Evolutionary conservation across 2,113 vertebrate species (phyloP).

Genomic region (Tychaedon coryphoeus): DNA sequence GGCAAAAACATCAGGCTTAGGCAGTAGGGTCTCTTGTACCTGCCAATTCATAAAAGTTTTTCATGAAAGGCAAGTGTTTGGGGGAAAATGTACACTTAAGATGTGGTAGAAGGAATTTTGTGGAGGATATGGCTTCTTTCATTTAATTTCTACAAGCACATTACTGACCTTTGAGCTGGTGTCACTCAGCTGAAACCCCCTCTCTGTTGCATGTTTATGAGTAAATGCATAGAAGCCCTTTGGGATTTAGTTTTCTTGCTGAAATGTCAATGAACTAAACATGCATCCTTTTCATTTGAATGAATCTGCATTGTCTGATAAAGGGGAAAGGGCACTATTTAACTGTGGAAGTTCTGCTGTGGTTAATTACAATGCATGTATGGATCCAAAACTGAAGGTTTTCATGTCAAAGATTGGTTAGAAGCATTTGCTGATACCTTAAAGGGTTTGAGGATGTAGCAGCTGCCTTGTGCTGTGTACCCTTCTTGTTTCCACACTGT

Average conservation of each 20-base stretch:
- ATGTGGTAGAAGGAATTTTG: neutral
- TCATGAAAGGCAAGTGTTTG: neutral
- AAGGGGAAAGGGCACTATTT: neutral
- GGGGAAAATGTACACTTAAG: neutral
- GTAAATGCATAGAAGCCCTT: neutral
- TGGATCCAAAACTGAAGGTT: neutral
- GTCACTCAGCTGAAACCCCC: neutral
- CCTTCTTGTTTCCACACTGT: neutral
- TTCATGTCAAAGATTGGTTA: rapidly evolving
- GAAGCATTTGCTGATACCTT: neutral
- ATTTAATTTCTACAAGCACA: neutral
- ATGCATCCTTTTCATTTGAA: neutral
- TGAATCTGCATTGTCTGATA: neutral
- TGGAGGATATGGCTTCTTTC: neutral
- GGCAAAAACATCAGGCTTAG: neutral
- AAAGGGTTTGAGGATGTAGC: neutral
- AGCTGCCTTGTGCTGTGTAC: neutral
- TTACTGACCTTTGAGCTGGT: neutral
- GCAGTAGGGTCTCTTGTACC: neutral
- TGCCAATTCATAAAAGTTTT: neutral
- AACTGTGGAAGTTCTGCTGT: neutral
- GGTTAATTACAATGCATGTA: neutral
- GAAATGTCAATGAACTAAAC: neutral
- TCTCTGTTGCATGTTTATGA: neutral
- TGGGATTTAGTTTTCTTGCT: neutral